A percentile compares a stretch with the other conserved stretches of the same genome.
These are phyloP conservation scores for Campylorhamphus procurvoides DNA, from an alignment of 2,113 vertebrate species.

Conservation along the genomic window DNA sequence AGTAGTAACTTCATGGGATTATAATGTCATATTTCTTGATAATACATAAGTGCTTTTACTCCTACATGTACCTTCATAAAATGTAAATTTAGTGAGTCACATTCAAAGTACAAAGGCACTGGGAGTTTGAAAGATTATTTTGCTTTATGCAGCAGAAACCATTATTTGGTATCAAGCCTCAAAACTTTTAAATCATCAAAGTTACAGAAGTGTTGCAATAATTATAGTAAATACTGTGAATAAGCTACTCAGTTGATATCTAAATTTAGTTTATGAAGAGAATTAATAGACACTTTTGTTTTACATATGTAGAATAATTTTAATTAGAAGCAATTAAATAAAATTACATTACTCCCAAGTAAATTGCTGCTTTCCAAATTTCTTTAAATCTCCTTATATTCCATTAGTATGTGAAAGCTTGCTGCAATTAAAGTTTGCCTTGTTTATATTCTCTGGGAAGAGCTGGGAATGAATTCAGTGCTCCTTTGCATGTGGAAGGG, in stretches of 20 bases:
- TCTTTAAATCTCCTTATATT: background rate
- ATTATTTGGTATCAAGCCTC: constrained; percentile 45
- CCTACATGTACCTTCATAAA: constrained; percentile 68
- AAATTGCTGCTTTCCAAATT: constrained; percentile 42
- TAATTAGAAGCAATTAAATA: constrained; percentile 54
- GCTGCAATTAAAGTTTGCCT: background rate
- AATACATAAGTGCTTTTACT: constrained; percentile 71
- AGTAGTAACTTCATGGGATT: constrained; percentile 60
- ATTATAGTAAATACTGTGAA: constrained; percentile 64
- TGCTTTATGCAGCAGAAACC: constrained; percentile 53
- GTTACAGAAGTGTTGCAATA: constrained; percentile 33
- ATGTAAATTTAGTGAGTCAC: constrained; percentile 73
- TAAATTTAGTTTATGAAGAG: constrained; percentile 39
- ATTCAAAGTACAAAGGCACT: constrained; percentile 8
- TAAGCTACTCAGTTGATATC: constrained; percentile 23
- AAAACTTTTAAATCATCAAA: constrained; percentile 42
- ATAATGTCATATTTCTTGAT: constrained; percentile 66
- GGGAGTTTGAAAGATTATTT: constrained; percentile 59
- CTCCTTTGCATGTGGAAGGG: background rate
- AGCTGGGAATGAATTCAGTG: background rate
- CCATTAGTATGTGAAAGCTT: background rate
- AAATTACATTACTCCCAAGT: constrained; percentile 6
- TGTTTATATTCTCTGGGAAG: background rate
- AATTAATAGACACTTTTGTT: constrained; percentile 49
- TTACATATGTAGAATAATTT: constrained; percentile 46